Evolutionary conservation across 2,888 invertebrate genomes (phyloP), one percentile per base, ranked within the genome.

Genomic region (Idaea biselata): DNA sequence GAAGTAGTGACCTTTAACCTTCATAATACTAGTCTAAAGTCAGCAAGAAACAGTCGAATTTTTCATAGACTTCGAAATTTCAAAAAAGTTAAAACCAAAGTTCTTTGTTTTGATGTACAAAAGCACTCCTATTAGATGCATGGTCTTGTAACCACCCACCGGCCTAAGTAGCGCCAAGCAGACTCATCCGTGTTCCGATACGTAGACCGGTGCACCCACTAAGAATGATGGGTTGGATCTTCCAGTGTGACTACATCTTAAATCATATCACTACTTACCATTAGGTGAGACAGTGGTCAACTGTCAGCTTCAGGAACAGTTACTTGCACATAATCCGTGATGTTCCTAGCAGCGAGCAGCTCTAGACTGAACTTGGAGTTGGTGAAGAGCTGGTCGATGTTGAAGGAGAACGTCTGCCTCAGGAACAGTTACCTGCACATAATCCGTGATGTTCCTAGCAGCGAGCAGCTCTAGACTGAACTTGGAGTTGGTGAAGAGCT

Each of bases 361-460:
- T 98, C 97, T 65, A 96, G 89, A 81, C 96, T 96, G 90, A 99
- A 99, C 86, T 97, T 96, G 60, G 97, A 98, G 89, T 97, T 98
- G 63, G 98, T 98, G 93, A 99, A 99, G 59, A 99, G 89, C 75
- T 97, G 96, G 89, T 99, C 98, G 72, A 98, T 95, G 84, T 96
- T 95, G 76, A 98, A 95, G 62, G 97, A 95, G 84, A 97, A 94
- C 74, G n/a, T n/a, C n/a, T n/a, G n/a, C n/a, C n/a, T n/a, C n/a
- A n/a, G n/a, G n/a, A n/a, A n/a, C n/a, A 58, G 61, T 18, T 33
- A 91, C 95, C 87, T 96, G 95, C 11, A 94, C 94, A 66, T 97
- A 93, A 88, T 98, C 97, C 69, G 96, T 95, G 58, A 97, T 97
- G 82, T 96, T 96, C 64, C 98, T 93, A 16, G 94, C 93, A 5